Percentiles rank a stretch among this genome's conserved stretches.
phyloP scores from a whole-genome alignment of 2,888 invertebrate genomes.

The Dendrolimus houi region DNA sequence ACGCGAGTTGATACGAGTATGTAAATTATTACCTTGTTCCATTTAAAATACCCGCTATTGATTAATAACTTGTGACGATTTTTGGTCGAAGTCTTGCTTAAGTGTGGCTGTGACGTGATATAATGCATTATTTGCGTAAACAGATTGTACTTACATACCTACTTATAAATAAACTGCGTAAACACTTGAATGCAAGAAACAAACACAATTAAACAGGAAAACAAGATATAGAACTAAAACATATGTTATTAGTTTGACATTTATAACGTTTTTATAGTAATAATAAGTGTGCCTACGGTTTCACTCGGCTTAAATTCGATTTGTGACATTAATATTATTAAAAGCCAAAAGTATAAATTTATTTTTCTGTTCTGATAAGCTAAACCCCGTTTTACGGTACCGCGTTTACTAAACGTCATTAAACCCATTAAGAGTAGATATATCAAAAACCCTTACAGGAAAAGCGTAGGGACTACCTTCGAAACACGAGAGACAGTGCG shows the following conservation, averaged over 20 bases:
- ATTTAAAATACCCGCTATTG: constrained; percentile 33
- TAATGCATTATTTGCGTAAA: not conserved
- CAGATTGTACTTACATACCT: not conserved
- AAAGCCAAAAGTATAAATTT: too few species aligned
- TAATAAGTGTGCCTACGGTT: too few species aligned
- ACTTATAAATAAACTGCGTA: not conserved
- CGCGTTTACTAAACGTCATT: too few species aligned
- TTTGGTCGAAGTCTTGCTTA: constrained; percentile 20
- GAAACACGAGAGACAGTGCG: too few species aligned
- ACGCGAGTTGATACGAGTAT: constrained; percentile 30
- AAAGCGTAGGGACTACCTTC: too few species aligned
- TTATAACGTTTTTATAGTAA: not conserved
- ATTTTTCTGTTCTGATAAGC: too few species aligned
- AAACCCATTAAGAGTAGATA: too few species aligned
- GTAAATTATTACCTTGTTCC: constrained; percentile 51
- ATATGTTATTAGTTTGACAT: not conserved
- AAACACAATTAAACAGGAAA: not conserved
- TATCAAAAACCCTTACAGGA: too few species aligned
- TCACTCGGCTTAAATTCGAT: too few species aligned
- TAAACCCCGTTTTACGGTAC: too few species aligned
- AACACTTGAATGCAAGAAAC: not conserved
- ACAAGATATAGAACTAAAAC: not conserved
- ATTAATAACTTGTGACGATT: constrained; percentile 29
- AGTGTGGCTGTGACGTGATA: constrained; percentile 15
- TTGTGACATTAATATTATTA: too few species aligned